Evolutionary conservation across 1,140 invertebrate species (phyloP).

Genomic region (Plodia interpunctella): DNA sequence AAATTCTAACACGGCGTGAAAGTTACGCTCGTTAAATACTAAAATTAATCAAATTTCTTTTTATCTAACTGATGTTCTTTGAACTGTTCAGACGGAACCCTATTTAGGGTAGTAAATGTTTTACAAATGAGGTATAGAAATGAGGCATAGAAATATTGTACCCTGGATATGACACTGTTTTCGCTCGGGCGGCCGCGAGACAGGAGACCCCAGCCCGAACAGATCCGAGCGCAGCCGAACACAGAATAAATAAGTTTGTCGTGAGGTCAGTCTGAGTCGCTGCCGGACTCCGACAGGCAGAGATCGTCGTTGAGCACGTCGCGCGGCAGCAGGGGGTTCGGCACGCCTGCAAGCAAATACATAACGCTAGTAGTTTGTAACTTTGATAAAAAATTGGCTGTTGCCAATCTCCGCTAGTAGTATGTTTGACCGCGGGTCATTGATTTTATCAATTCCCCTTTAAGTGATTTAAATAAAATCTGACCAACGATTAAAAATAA

Average conservation of each 20-base stretch:
- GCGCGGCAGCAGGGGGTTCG: conserved; percentile 70
- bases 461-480: no score
- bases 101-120: background rate
- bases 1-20: no score
- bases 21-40: no score
- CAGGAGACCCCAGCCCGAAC: conserved; percentile 24
- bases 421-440: no score
- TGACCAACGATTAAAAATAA: no score
- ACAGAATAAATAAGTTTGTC: conserved; percentile 3
- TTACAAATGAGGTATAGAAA: background rate
- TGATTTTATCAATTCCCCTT: no score
- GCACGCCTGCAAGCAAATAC: conserved; percentile 25
- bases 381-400: no score
- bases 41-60: no score
- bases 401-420: no score
- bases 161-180: background rate
- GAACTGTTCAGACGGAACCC: background rate
- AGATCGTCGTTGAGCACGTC: conserved; percentile 85
- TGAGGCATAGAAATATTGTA: background rate
- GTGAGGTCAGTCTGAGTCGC: conserved; percentile 71
- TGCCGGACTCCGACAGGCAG: conserved; percentile 83
- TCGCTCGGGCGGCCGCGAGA: background rate
- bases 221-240: no score
- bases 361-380: no score
- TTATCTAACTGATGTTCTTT: no score